These are phyloP conservation scores for Phylloscopus trochiloides DNA, from an alignment of 2,113 vertebrate genomes.

Conservation along the genomic window DNA sequence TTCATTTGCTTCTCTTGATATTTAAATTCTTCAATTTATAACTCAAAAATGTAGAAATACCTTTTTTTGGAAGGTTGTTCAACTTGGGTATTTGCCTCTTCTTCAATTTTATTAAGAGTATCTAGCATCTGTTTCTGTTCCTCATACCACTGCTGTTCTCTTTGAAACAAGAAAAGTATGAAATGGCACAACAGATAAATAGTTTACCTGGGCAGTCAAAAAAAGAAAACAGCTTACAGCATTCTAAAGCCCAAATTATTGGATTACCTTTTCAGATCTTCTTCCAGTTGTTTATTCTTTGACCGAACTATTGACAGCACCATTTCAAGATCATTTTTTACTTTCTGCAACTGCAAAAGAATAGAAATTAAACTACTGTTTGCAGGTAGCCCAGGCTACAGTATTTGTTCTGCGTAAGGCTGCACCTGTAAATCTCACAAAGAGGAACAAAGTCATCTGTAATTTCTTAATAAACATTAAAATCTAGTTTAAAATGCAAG, in stretches of 20 bases:
- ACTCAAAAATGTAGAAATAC: slow-evolving; percentile 47
- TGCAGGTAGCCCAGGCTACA: not conserved
- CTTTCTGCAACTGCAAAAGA: slow-evolving; percentile 67
- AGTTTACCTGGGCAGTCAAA: not conserved
- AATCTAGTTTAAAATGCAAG: not conserved
- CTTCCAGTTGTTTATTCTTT: slow-evolving; percentile 65
- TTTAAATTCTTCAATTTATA: not conserved
- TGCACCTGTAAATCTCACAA: not conserved
- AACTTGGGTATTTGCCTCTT: not conserved
- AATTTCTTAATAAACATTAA: not conserved
- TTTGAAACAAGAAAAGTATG: slow-evolving; percentile 41
- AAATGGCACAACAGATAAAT: not conserved
- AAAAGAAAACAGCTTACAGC: not conserved
- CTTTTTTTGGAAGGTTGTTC: slow-evolving; percentile 12
- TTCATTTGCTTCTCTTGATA: not conserved
- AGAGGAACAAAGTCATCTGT: not conserved
- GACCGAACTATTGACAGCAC: slow-evolving; percentile 23
- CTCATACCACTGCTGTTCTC: slow-evolving; percentile 69
- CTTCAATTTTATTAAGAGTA: not conserved
- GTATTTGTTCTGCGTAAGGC: not conserved
- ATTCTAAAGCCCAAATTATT: not conserved
- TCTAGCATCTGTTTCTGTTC: slow-evolving; percentile 63
- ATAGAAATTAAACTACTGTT: not conserved
- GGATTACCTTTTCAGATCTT: slow-evolving; percentile 72
- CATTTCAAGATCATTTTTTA: slow-evolving; percentile 63